A percentile compares a stretch with the other conserved stretches of the same genome.
phyloP scores from a whole-genome alignment of 2,888 invertebrate genomes.

The Drosophila neonasuta region DNA sequence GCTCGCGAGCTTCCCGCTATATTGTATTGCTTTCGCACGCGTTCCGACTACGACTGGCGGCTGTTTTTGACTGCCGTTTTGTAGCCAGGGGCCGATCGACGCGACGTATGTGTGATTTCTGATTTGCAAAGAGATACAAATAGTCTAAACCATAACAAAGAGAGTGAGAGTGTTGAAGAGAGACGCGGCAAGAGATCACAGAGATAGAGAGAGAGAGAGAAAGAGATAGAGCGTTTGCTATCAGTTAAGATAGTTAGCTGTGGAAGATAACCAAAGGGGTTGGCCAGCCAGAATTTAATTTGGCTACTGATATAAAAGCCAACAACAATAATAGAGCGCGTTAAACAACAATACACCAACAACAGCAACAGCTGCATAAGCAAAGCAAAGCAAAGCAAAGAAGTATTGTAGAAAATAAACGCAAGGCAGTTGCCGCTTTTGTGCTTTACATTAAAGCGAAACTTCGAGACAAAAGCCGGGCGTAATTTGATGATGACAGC shows the following conservation, averaged over 20 bases:
- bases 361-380: conserved; percentile 31
- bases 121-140: conserved; percentile 24
- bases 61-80: conserved; percentile 26
- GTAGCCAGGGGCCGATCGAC: conserved; percentile 49
- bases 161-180: conserved; percentile 22
- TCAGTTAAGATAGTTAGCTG: conserved; percentile 41
- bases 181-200: conserved; percentile 35
- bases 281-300: conserved; percentile 39
- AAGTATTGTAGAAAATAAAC: not conserved
- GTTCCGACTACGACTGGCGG: conserved; percentile 56
- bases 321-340: conserved; percentile 6
- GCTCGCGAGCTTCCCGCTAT: conserved; percentile 3
- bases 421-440: conserved; percentile 32
- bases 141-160: not conserved
- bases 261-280: conserved; percentile 45
- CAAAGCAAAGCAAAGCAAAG: not conserved
- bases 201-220: too few species aligned
- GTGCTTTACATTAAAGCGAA: conserved; percentile 52
- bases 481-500: conserved; percentile 75
- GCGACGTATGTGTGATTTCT: conserved; percentile 65
- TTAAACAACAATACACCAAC: not conserved
- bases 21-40: conserved; percentile 42
- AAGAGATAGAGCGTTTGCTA: conserved; percentile 19
- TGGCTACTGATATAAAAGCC: conserved; percentile 34
- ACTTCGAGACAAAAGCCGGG: conserved; percentile 59